Base-by-base conservation (phyloP, 2,888 invertebrate species). In the Patella pellucida region DNA sequence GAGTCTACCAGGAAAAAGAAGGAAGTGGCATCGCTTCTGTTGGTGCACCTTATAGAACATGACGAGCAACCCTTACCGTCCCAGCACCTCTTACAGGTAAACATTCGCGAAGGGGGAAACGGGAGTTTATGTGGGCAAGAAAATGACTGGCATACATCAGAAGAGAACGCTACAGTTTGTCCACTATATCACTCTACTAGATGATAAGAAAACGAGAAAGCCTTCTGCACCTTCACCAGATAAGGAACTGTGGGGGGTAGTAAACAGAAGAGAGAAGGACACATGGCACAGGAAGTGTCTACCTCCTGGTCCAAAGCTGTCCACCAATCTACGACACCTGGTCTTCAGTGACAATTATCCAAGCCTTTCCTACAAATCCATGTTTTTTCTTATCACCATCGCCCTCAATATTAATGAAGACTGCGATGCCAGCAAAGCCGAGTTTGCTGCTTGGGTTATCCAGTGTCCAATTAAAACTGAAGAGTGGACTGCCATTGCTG, bases 261-360 rank as follows among this genome's bases (percentile, higher is more conserved):
- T 70, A 75, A 73, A 41, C 68, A 70, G 75, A 76, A 78, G 68
- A 67, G n/a, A n/a, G n/a, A n/a, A n/a, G n/a, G n/a, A n/a, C n/a
- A n/a, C n/a, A n/a, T n/a, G n/a, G n/a, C n/a, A n/a, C n/a, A n/a
- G n/a, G n/a, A 52, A 78, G 76, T 52, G 77, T 76, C 16, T 71
- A 76, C 51, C 80, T 77, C 73, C 74, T 79, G 51, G 80, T 76
- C 19, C 14, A 78, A 14, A 80, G 69, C 23, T 69, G 76, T 62
- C 76, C 69, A 52, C 76, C 14, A 81, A 80, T 68, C 51, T 82
- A 71, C 74, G 80, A 19, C 78, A 77, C 76, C 78, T 82, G 31
- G 82, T 79, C 9, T 77, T 79, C 68, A 80, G 82, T 15, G 76
- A 81, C 76, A 73, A 68, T 31, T 82, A 82, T 67, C 54, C 27